Conservation (phyloP, 2,888 invertebrate genomes). For the Rapana venosa region DNA sequence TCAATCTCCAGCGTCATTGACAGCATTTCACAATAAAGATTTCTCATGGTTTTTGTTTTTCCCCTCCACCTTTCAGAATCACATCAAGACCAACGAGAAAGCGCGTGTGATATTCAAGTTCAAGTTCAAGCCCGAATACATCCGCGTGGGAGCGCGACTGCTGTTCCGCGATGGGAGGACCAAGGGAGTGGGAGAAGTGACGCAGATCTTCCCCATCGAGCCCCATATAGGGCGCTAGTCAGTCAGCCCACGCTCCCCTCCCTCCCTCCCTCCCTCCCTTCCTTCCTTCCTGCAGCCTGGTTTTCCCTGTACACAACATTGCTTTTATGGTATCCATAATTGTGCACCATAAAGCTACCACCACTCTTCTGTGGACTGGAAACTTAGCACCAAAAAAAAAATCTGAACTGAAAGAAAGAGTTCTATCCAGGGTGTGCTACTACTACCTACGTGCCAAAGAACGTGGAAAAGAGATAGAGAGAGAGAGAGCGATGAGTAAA, state of each 20-base stretch:
- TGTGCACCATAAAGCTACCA: too few species aligned
- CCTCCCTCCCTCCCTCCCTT: too few species aligned
- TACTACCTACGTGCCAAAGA: neutral
- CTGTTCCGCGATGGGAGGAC: constrained; percentile 90
- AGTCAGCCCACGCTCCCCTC: neutral
- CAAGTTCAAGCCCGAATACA: constrained; percentile 92
- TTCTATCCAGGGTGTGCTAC: too few species aligned
- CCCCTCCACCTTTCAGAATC: constrained; percentile 58
- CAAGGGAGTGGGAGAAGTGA: constrained; percentile 90
- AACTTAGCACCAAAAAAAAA: too few species aligned
- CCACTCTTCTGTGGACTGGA: too few species aligned
- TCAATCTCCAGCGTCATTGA: too few species aligned
- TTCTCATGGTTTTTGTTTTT: neutral
- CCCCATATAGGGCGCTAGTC: constrained; percentile 19
- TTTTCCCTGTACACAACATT: too few species aligned
- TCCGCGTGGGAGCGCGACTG: constrained; percentile 87
- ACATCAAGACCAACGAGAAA: constrained; percentile 87
- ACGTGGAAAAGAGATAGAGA: neutral
- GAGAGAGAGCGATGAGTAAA: neutral
- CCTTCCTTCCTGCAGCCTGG: too few species aligned
- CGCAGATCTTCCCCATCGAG: constrained; percentile 47
- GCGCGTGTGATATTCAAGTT: constrained; percentile 94
- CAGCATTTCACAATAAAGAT: neutral
- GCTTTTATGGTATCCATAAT: too few species aligned
- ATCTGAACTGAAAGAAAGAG: too few species aligned